A percentile compares a stretch with the other conserved stretches of the same genome.
Conservation (phyloP, 1,140 invertebrate species). For the Procambarus clarkii region DNA sequence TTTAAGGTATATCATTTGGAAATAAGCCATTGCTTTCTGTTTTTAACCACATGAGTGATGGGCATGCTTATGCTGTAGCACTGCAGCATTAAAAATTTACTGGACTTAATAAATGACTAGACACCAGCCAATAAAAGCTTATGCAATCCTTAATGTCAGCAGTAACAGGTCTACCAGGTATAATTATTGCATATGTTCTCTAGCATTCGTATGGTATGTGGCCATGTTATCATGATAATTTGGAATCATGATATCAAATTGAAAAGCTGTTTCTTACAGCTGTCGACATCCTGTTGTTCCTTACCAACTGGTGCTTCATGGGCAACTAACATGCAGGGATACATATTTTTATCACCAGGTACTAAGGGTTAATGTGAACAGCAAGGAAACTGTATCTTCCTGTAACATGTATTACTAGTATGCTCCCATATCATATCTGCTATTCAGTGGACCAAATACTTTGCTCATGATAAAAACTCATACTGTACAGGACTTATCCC, state of each 20-base stretch:
- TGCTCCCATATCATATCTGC: not conserved
- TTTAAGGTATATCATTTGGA: not conserved
- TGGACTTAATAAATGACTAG: not conserved
- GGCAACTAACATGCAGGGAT: not conserved
- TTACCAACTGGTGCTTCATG: not conserved
- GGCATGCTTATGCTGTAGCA: not conserved
- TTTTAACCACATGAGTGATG: not conserved
- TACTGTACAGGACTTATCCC: not conserved
- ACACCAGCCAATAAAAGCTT: not conserved
- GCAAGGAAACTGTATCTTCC: too few species aligned
- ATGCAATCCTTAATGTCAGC: not conserved
- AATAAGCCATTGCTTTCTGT: not conserved
- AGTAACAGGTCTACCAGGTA: not conserved
- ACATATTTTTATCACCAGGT: not conserved
- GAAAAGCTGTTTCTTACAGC: not conserved
- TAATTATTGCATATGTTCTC: not conserved
- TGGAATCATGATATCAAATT: not conserved
- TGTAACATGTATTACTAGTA: too few species aligned
- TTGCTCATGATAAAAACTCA: not conserved
- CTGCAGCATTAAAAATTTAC: not conserved
- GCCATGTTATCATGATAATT: not conserved
- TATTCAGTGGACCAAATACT: not conserved
- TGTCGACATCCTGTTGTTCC: not conserved
- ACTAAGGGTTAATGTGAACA: not conserved
- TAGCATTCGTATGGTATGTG: not conserved